These are phyloP conservation scores for Enteromius paludinosus DNA, from an alignment of 2,797 vertebrate species.

Conservation along the genomic window DNA sequence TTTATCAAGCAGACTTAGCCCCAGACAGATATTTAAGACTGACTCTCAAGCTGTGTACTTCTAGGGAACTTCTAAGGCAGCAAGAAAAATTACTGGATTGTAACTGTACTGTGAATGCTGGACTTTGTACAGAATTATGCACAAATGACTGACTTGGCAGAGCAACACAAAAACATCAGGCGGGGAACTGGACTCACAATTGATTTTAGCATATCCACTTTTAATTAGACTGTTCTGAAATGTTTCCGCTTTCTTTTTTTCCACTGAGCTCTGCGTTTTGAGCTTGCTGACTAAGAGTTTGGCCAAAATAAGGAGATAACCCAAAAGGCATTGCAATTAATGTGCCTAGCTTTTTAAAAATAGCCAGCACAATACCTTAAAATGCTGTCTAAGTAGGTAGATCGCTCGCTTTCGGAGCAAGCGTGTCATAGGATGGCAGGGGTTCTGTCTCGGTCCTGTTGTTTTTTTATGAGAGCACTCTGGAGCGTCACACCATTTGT, in stretches of 20 bases:
- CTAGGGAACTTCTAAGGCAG: not conserved
- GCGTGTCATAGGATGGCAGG: not conserved
- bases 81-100: not conserved
- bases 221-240: not conserved
- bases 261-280: not conserved
- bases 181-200: not conserved
- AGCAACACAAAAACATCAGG: not conserved
- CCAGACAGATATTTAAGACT: not conserved
- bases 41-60: not conserved
- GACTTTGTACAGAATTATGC: not conserved
- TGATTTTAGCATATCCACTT: not conserved
- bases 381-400: constrained; percentile 6
- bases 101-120: not conserved
- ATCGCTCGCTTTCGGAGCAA: not conserved
- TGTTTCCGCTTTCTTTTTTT: not conserved
- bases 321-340: not conserved
- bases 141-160: not conserved
- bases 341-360: constrained; percentile 1
- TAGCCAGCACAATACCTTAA: constrained; percentile 13
- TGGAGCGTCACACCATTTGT: constrained; percentile 50
- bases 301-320: not conserved
- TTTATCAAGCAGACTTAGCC: constrained; percentile 24
- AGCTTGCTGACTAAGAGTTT: constrained; percentile 8
- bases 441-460: not conserved
- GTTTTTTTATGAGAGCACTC: constrained; percentile 46